These are phyloP conservation scores for Chionis minor DNA, from an alignment of 2,113 vertebrate genomes.

Conservation along the genomic window DNA sequence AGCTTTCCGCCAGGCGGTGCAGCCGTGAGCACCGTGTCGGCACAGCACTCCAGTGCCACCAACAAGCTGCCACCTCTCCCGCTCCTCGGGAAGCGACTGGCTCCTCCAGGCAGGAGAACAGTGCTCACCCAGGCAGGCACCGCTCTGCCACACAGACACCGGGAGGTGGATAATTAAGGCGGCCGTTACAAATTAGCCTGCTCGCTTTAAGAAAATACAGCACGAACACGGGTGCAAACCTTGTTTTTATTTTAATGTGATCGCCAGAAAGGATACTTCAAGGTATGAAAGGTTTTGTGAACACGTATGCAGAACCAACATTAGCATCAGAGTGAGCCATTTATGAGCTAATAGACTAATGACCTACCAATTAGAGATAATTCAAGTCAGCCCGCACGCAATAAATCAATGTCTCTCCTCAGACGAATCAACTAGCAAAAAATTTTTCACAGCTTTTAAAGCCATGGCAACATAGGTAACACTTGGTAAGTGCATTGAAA, in stretches of 20 bases:
- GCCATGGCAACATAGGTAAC: neutral
- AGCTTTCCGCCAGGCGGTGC: neutral
- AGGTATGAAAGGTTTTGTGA: neutral
- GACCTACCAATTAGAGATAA: neutral
- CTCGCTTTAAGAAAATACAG: neutral
- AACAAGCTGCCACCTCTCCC: neutral
- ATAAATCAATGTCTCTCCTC: neutral
- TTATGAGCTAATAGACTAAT: neutral
- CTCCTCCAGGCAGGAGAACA: neutral
- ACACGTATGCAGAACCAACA: neutral
- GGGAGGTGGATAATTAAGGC: neutral
- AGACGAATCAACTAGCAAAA: neutral
- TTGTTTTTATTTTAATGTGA: neutral
- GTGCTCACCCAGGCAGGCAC: neutral
- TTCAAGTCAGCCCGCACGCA: neutral
- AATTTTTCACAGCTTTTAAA: neutral
- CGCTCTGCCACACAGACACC: neutral
- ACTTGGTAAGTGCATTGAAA: neutral
- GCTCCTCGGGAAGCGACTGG: neutral
- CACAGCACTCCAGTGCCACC: fast-evolving
- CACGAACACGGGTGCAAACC: neutral
- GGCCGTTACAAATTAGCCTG: neutral
- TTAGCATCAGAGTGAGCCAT: neutral
- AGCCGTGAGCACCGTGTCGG: fast-evolving
- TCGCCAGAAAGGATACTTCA: neutral